Evolutionary conservation across 1,140 invertebrate species (phyloP).

Genomic region (Trichoplusia ni): DNA sequence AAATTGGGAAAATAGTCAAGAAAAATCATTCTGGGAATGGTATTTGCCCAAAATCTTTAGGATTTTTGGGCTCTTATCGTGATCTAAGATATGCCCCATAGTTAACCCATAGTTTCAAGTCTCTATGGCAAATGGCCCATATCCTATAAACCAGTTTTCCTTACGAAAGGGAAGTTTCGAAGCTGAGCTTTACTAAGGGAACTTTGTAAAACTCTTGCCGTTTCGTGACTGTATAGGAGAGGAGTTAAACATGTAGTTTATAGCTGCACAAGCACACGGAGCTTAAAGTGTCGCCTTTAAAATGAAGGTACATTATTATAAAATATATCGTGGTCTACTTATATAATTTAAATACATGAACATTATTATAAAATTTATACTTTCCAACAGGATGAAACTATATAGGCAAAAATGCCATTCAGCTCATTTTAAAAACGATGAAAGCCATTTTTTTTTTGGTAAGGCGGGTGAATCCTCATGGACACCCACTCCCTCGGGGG

Average conservation of each 20-base stretch:
- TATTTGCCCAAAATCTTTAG: background rate
- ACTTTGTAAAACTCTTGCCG: background rate
- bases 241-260: background rate
- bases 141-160: background rate
- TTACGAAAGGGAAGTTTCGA: too few relatives aligned
- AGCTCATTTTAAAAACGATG: too few relatives aligned
- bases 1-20: background rate
- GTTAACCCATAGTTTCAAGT: slow-evolving; percentile 14
- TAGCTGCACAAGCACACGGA: background rate
- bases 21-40: background rate
- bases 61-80: background rate
- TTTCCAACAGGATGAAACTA: too few relatives aligned
- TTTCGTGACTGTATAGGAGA: background rate
- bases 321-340: too few relatives aligned
- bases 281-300: too few relatives aligned
- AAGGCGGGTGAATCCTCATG: too few relatives aligned
- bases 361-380: too few relatives aligned
- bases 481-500: too few relatives aligned
- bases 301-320: too few relatives aligned
- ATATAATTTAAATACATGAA: too few relatives aligned
- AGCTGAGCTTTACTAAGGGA: background rate
- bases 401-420: too few relatives aligned
- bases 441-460: too few relatives aligned
- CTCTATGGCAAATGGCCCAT: background rate
- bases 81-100: slow-evolving; percentile 6